Evolutionary conservation across 2,797 vertebrate species (phyloP), one percentile per base, ranked within the genome.

Genomic region (Eidolon dupreanum): DNA sequence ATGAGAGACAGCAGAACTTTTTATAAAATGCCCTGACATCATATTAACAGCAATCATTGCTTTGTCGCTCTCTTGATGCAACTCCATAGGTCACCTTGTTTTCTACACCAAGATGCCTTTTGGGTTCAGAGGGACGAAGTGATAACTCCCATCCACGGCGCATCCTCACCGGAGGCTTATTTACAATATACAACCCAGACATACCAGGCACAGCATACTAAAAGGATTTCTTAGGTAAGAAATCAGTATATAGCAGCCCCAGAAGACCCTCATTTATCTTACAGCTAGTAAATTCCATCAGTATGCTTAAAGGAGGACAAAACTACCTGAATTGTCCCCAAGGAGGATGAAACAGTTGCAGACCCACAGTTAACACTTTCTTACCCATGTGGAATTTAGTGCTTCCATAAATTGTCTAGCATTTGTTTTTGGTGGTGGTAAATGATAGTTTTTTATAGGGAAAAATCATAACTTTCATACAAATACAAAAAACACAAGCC

Each of bases 251-350:
- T 1, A 33, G 85, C 78, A 38, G 63, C 46, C 87, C 92, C 93
- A 28, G 63, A 85, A 94, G 87, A 94, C 43, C 46, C 74, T 91
- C 92, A 91, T 97, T 97, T 97, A 95, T 97, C 94, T 95, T 94
- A 68, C 46, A 88, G 85, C 73, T 88, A 87, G 78, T 93, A 96
- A 96, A 97, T 93, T 61, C 86, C 53, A 93, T 94, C 90, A 41
- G 57, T 51, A 6, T 93, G 95, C 93, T 96, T 95, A 94, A 94
- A 93, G 36, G 88, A 90, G 77, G 81, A 83, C 88, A 86, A 31
- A 85, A 92, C 73, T 73, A 77, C 51, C 78, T 17, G 41, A 70
- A 51, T 43, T 46, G 33, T 90, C 90, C 66, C 63, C 41, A 38
- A 75, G 90, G 81, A 96, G 26, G 63, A 93, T 33, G 10, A 85